These are phyloP conservation scores for Lithobates sylvaticus DNA, from an alignment of 2,797 vertebrate species.

Conservation along the genomic window DNA sequence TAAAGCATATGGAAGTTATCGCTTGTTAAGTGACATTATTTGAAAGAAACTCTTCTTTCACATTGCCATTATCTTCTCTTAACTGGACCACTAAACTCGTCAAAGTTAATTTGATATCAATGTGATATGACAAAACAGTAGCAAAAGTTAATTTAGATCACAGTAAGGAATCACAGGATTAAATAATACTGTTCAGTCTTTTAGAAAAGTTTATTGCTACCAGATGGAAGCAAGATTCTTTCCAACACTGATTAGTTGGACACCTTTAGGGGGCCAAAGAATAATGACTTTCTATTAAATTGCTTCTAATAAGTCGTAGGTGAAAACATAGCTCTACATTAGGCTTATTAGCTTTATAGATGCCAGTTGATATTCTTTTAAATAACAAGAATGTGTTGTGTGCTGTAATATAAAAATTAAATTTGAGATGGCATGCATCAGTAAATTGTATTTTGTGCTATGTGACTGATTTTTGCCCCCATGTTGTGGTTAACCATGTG, in stretches of 20 bases:
- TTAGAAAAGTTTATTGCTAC: conserved; percentile 88
- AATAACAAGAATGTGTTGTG: neutral
- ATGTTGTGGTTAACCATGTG: conserved; percentile 84
- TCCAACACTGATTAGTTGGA: conserved; percentile 79
- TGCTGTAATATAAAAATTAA: neutral
- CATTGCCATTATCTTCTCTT: conserved; percentile 29
- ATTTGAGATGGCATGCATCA: neutral
- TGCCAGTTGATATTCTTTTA: conserved; percentile 19
- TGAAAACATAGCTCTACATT: conserved; percentile 18
- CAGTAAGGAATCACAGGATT: conserved; percentile 87
- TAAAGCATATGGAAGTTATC: neutral
- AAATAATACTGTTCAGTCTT: conserved; percentile 84
- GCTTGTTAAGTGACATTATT: conserved; percentile 14
- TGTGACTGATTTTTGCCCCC: conserved; percentile 74
- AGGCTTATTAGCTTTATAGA: conserved; percentile 25
- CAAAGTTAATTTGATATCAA: conserved; percentile 78
- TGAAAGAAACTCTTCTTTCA: conserved; percentile 10
- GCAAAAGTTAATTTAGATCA: conserved; percentile 85
- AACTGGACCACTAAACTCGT: conserved; percentile 62
- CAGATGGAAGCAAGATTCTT: conserved; percentile 87
- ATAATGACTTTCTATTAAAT: conserved; percentile 74
- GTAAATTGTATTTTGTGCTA: neutral
- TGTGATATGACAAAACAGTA: conserved; percentile 83
- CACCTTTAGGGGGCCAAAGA: conserved; percentile 77
- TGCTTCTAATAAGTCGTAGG: conserved; percentile 2